Evolutionary conservation across 1,140 invertebrate genomes (phyloP), one percentile per base, ranked within the genome.

Genomic region (Cryptotermes secundus): DNA sequence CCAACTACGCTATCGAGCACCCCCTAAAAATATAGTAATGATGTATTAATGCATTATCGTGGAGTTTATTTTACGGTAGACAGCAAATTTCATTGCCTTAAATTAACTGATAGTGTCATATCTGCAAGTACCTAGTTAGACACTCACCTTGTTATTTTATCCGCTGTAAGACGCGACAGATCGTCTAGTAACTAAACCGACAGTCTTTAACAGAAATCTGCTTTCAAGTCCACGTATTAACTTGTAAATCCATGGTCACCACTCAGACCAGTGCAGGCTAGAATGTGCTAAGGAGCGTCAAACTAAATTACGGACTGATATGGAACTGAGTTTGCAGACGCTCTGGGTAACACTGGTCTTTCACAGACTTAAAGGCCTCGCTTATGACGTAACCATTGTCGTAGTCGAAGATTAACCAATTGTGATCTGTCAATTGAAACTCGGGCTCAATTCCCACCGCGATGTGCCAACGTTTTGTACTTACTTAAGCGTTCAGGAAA

Each of bases 351-450:
- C 9, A 72, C 26, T 72, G 31, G 59, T 31, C 59, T 14, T 72
- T 72, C 59, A 72, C 26, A n/a, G 3, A 31, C n/a, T 31, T 72
- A 72, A 72, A 31, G n/a, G n/a, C 59, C 59, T n/a, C 59, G 59
- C n/a, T 31, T 72, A 9, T 72, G 59, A 72, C 59, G 59, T 31
- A 72, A 31, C 26, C 31, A n/a, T 72, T 72, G 59, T 72, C 26
- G 59, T 72, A 72, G 59, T 72, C 9, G 26, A n/a, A n/a, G 59
- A 72, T 72, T 72, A 72, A 72, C 2, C 59, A 72, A n/a, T 72
- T 31, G 59, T n/a, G 31, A 72, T 72, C 59, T 31, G 26, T 72
- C 59, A 72, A 72, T 72, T 72, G 59, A 72, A n/a, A 72, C 59
- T 72, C 26, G 6, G n/a, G 59, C 59, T 72, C 59, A 72, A 72